Evolutionary conservation across 37 sponge, comb jelly and placozoan species (phyloP).

Genomic region (Oscarella lobularis): DNA sequence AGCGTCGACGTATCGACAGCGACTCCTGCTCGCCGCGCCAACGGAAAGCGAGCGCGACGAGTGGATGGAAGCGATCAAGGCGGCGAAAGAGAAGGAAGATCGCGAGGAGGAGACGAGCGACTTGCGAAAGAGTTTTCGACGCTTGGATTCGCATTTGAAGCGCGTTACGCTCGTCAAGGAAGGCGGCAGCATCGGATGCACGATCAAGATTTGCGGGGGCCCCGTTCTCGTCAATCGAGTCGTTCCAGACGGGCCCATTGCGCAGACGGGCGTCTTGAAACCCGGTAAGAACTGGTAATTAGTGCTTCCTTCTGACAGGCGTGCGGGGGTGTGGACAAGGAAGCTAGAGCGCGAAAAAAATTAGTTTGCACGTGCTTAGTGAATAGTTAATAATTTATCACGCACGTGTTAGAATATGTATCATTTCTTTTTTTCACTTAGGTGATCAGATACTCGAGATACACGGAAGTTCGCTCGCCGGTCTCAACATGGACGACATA

Average conservation of each 20-base stretch:
- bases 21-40: conserved; percentile 34
- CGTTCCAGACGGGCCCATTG: conserved; percentile 58
- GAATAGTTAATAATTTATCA: no score
- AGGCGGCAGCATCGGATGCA: conserved; percentile 56
- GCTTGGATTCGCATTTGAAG: conserved; percentile 37
- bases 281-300: conserved; percentile 64
- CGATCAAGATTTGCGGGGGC: conserved; percentile 61
- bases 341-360: no score
- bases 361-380: no score
- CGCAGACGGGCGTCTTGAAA: conserved; percentile 50
- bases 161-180: conserved; percentile 54
- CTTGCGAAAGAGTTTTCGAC: conserved; percentile 33
- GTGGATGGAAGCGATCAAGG: conserved; percentile 32
- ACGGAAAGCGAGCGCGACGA: conserved; percentile 18
- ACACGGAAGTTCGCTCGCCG: conserved; percentile 31
- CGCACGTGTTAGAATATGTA: no score
- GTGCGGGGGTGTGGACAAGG: no score
- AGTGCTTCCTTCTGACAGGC: no score
- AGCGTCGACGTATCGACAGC: conserved; percentile 29
- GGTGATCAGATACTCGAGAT: conserved; percentile 69
- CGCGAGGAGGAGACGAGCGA: conserved; percentile 38
- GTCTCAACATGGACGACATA: conserved; percentile 30
- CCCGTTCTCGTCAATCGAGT: conserved; percentile 50
- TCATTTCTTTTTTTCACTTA: no score
- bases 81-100: conserved; percentile 35